Evolutionary conservation across 2,113 vertebrate species (phyloP), one percentile per base, ranked within the genome.

Genomic region (Bubo bubo): DNA sequence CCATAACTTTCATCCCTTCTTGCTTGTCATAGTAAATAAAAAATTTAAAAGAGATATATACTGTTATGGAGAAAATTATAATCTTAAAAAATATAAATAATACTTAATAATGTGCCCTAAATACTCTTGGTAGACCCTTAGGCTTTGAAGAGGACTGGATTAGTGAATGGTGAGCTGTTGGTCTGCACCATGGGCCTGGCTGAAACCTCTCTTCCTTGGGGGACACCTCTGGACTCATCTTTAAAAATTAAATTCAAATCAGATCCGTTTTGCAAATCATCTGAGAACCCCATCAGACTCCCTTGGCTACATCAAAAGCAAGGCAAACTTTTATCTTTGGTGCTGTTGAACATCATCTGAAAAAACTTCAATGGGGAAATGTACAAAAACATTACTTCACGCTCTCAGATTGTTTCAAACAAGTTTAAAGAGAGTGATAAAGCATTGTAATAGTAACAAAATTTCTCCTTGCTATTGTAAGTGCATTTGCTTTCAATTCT

Each of bases 291-390:
- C 10, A 0, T 77, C 88, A 93, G 92, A 68, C 60, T 79, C 79
- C 71, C 84, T 75, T 73, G 92, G 77, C 72, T 39, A 79, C 93
- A 96, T 98, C 87, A 97, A 97, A 97, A 76, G 55, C 56, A 81
- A 93, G 8, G 20, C 52, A 92, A 85, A 50, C 60, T 63, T 97
- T 95, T 49, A n/a, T 93, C 73, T 83, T 26, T 13, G 2, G 16
- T 6, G 41, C 79, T 94, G 90, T 30, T 76, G 63, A 88, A 8
- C 66, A 35, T 22, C 52, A 26, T 12, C 74, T 66, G 71, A 20
- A 56, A 71, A 56, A 56, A 22, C 37, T n/a, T 27, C 86, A 62
- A 2, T 14, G 27, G 23, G 21, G 35, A 72, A 81, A 91, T 0
- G 24, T 30, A 41, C 24, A 67, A 63, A 77, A 50, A 30, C 6